Evolutionary conservation across 2,888 invertebrate genomes (phyloP), one percentile per base, ranked within the genome.

Genomic region (Trissolcus japonicus): DNA sequence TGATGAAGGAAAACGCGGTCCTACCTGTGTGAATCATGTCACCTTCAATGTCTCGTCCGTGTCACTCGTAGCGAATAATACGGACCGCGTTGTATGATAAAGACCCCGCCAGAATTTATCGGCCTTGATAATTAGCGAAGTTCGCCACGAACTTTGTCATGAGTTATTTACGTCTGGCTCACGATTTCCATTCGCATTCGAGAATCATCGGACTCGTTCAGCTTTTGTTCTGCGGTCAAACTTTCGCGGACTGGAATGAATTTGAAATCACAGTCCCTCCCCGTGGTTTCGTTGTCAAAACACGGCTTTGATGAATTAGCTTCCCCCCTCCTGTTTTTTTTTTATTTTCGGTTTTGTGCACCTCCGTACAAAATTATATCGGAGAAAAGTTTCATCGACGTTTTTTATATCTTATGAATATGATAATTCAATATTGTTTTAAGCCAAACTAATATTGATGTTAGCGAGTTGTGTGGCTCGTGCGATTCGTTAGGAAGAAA

Each of bases 91-190:
- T 35, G 9, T 35, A 35, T 35, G 9, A 35, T 35, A 35, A 35
- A 35, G 35, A 0, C 35, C 9, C 35, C n/a, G n/a, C n/a, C 9
- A 11, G 57, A 69, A 88, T 87, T 87, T 86, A 87, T 87, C 83
- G 86, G 86, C 86, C 87, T 86, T 85, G 86, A 69, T 87, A 88
- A 88, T 88, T 88, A 88, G 85, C 83, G 81, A 69, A 71, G 69
- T 57, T 79, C 81, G 75, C 11, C 79, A 83, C 81, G 81, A 83
- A 83, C 68, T 69, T 40, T 35, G 54, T n/a, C 54, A 41, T 63
- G 43, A 59, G 67, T 68, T 68, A 72, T 72, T 72, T 72, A 72
- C 59, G 72, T 57, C 72, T 67, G 68, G 63, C 61, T 72, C 77
- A 43, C 59, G 63, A 72, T 67, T 72, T 68, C 66, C 61, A 72